Conservation (phyloP, 2,888 invertebrate species). For the Cecidostiba fungosa region DNA sequence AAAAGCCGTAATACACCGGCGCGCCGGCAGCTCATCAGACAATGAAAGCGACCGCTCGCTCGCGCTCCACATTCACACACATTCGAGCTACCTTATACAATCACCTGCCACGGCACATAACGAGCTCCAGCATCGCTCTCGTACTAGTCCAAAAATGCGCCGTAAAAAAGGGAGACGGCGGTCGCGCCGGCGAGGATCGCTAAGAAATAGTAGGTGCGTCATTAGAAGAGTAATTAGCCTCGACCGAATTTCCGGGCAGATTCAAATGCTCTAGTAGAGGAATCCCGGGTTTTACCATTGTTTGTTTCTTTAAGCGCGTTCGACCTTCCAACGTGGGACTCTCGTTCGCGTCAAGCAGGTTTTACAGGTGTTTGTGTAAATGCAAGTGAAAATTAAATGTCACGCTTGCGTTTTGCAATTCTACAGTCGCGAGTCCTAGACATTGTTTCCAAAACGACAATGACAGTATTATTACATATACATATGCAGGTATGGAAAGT, state of each 20-base stretch:
- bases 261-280: not conserved
- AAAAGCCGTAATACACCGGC: constrained; percentile 12
- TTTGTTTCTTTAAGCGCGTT: not conserved
- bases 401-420: not conserved
- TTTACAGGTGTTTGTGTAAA: not conserved
- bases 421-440: not conserved
- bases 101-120: constrained; percentile 34
- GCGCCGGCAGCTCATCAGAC: constrained; percentile 29
- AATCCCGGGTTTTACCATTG: not conserved
- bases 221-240: constrained; percentile 7
- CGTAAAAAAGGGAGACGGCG: constrained; percentile 5
- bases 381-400: constrained; percentile 2
- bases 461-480: not conserved
- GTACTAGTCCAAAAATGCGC: constrained; percentile 31
- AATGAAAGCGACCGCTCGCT: constrained; percentile 31
- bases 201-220: not conserved
- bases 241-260: not conserved
- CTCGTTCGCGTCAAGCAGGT: not conserved
- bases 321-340: not conserved
- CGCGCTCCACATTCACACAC: constrained; percentile 32
- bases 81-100: constrained; percentile 18
- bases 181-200: not conserved
- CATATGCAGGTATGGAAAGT: not conserved
- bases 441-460: constrained; percentile 6
- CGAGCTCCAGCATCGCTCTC: constrained; percentile 11